phyloP scores from a whole-genome alignment of 1,140 invertebrate species.

The Meloidogyne chitwoodi region DNA sequence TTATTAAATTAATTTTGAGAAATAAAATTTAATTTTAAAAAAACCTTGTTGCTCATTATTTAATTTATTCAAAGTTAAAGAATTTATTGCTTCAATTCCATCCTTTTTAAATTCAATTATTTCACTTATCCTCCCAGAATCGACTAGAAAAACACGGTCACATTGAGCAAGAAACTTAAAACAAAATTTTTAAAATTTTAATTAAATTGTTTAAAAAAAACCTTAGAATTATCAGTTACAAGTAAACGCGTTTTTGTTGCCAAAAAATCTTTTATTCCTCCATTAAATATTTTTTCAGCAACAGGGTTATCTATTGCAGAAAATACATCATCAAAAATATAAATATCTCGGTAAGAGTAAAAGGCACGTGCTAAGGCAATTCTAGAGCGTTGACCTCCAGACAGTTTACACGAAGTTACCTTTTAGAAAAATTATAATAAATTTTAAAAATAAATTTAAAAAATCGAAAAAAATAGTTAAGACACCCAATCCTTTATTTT shows the following conservation, averaged over 20 bases:
- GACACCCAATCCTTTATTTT: too few relatives aligned
- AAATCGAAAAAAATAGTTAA: too few relatives aligned
- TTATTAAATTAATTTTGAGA: background rate
- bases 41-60: too few relatives aligned
- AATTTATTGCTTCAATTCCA: background rate
- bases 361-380: conserved; percentile 71
- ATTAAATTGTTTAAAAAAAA: conserved; percentile 11
- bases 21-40: background rate
- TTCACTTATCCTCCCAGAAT: conserved; percentile 61
- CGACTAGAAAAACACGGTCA: conserved; percentile 64
- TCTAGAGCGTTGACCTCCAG: conserved; percentile 76
- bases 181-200: background rate
- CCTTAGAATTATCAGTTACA: conserved; percentile 53
- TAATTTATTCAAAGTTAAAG: background rate
- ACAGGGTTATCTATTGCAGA: conserved; percentile 66
- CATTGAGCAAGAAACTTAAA: conserved; percentile 63
- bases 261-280: conserved; percentile 62
- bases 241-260: conserved; percentile 49
- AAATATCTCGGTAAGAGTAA: conserved; percentile 67
- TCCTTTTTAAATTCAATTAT: conserved; percentile 16
- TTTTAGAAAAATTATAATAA: conserved; percentile 14
- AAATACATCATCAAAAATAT: conserved; percentile 71
- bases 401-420: conserved; percentile 61
- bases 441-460: too few relatives aligned
- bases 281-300: conserved; percentile 67